These are phyloP conservation scores for Tenrec ecaudatus DNA, from an alignment of 2,113 vertebrate genomes.

Conservation along the genomic window DNA sequence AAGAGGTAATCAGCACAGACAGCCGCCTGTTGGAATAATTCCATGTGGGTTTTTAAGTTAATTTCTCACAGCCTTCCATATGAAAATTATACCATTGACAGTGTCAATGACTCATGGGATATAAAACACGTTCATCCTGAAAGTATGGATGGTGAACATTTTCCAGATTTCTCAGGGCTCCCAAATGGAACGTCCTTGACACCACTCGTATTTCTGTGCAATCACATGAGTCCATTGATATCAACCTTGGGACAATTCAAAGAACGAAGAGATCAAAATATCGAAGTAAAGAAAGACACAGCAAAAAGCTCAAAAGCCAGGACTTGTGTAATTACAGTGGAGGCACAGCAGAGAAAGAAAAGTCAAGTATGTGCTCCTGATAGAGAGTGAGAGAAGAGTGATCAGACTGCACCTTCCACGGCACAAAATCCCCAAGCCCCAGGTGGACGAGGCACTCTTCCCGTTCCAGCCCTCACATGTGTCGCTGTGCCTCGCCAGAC, in stretches of 20 bases:
- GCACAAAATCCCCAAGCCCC: not conserved
- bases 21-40: constrained; percentile 29
- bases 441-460: not conserved
- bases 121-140: constrained; percentile 36
- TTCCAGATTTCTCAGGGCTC: not conserved
- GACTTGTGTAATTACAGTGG: not conserved
- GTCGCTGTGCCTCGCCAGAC: not conserved
- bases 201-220: not conserved
- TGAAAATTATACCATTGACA: not conserved
- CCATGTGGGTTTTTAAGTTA: constrained; percentile 49
- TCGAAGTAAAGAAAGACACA: not conserved
- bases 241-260: not conserved
- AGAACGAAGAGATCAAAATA: not conserved
- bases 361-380: not conserved
- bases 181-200: not conserved
- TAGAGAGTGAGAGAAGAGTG: not conserved
- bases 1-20: not conserved
- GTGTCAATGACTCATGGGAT: not conserved
- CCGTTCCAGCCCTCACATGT: not conserved
- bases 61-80: constrained; percentile 12
- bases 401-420: not conserved
- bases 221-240: not conserved
- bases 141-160: not conserved
- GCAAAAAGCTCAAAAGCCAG: not conserved
- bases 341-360: not conserved